Base-by-base conservation (phyloP, 2,888 invertebrate species). In the Zygothrica quintamaculata region DNA sequence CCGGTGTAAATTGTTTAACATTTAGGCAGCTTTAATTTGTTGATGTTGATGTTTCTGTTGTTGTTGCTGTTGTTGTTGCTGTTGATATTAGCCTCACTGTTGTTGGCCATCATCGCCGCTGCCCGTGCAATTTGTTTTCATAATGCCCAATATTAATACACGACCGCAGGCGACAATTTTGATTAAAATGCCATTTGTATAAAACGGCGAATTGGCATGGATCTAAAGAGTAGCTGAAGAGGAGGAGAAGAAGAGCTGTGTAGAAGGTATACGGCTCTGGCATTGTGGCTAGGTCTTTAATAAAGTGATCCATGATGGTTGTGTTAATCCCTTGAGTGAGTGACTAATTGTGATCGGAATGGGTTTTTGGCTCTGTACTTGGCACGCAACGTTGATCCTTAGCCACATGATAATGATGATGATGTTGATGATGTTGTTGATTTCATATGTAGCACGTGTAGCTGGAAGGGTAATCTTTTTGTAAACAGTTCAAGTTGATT, bases 1-100 rank as follows among this genome's bases (percentile, higher is more conserved):
- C 25, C 69, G 65, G 86, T 86, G 86, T 77, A 86, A 86, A 86
- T 86, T 84, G 79, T 74, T 81, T 76, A 87, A 74, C 88, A 86
- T 86, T 86, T 84, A 84, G 87, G 74, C 86, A 68, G 74, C 70
- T 76, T 85, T 79, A 79, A 84, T 84, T 81, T 79, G 74, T 66
- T 55, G 62, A 9, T 29, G 34, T 36, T 29, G 12, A 26, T 26
- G 48, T 31, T 42, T 36, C 7, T 0, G 39, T 44, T 46, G 44
- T 33, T 62, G 29, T 13, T 31, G 39, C 31, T 43, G 36, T 13
- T 37, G 51, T 5, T 34, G 51, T 47, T 46, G 46, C 2, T 53
- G 15, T 6, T 56, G 29, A n/a, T 33, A 4, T 29, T 53, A 15
- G 8, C 36, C 22, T 37, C 29, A 29, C 43, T 44, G 48, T 64